A percentile compares a stretch with the other conserved stretches of the same genome.
phyloP scores from a whole-genome alignment of 2,888 invertebrate species.

The Gortyna flavago region DNA sequence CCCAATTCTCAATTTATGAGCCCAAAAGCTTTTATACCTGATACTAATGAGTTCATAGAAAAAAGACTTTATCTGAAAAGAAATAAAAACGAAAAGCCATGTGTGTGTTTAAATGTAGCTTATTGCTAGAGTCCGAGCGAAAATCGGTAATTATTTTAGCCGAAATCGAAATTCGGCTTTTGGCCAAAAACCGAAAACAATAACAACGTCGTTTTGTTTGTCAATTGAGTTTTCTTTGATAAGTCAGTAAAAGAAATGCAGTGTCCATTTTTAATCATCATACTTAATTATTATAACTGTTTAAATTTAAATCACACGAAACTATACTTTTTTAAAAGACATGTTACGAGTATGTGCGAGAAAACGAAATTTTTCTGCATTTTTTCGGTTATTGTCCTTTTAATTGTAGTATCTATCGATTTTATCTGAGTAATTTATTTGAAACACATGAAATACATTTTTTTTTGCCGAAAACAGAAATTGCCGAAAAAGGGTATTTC shows the following conservation, averaged over 20 bases:
- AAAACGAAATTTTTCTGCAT: background rate
- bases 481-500: background rate
- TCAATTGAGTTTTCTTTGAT: background rate
- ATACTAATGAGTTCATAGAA: conserved; percentile 11
- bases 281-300: too few species aligned
- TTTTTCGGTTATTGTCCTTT: background rate
- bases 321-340: background rate
- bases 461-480: background rate
- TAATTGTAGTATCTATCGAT: background rate
- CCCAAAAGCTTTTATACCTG: background rate
- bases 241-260: too few species aligned
- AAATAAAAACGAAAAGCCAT: background rate
- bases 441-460: too few species aligned
- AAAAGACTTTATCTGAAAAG: background rate
- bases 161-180: background rate
- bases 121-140: too few species aligned
- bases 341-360: background rate
- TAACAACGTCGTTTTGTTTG: too few species aligned
- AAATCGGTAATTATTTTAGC: background rate
- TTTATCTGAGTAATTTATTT: background rate
- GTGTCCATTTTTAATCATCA: too few species aligned
- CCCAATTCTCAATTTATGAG: too few species aligned
- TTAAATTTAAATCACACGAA: background rate
- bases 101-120: background rate
- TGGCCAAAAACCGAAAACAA: background rate